A percentile compares a stretch with the other conserved stretches of the same genome.
Evolutionary conservation across 2,113 vertebrate genomes (phyloP).

Genomic region (Serinus canaria): DNA sequence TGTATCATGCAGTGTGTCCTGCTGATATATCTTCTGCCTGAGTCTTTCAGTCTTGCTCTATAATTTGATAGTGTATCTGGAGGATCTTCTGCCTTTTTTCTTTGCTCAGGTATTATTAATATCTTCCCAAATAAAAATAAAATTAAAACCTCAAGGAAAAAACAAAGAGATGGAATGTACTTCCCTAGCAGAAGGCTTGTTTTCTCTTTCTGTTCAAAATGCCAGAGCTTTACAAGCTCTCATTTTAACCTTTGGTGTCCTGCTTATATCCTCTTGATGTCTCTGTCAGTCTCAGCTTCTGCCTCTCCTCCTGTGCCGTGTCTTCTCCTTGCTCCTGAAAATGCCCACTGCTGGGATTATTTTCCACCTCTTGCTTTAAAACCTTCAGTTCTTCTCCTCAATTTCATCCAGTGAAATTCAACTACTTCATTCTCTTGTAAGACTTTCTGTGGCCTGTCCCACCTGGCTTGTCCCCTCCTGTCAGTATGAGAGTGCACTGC

Average conservation of each 20-base stretch:
- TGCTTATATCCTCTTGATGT: background rate
- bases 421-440: background rate
- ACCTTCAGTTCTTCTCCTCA: background rate
- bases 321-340: background rate
- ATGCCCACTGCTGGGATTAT: background rate
- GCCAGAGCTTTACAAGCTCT: background rate
- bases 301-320: fast-evolving
- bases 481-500: background rate
- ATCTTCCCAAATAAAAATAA: background rate
- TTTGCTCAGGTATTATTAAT: background rate
- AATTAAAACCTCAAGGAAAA: background rate
- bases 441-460: background rate
- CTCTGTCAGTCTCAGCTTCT: background rate
- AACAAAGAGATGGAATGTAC: background rate
- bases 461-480: background rate
- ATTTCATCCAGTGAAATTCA: background rate
- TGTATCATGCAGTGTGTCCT: background rate
- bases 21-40: background rate
- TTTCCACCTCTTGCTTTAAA: background rate
- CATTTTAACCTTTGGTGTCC: background rate
- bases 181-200: background rate
- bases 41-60: background rate
- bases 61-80: background rate
- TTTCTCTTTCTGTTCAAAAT: background rate
- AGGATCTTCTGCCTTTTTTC: background rate